Conservation (phyloP, 2,113 vertebrate species). For the Cacatua alba region DNA sequence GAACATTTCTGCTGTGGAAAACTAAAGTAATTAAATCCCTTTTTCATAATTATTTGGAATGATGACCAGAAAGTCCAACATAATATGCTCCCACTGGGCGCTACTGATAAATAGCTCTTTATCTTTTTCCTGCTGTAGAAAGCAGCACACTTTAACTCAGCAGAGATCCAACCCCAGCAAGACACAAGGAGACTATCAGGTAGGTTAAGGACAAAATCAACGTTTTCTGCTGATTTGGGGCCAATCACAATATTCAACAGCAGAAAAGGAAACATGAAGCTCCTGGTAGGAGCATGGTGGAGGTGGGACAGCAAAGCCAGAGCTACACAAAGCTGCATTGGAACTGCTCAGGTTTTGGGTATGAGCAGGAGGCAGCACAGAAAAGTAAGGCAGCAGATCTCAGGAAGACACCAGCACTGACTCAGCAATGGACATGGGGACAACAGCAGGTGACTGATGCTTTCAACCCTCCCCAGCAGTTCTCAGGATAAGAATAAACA, state of each 20-base stretch:
- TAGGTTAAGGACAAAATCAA: background rate
- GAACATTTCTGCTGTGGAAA: background rate
- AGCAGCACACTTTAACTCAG: background rate
- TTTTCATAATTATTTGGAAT: background rate
- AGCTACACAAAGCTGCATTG: background rate
- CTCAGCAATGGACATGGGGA: background rate
- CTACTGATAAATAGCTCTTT: background rate
- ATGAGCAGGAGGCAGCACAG: fast-evolving
- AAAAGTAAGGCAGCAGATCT: background rate
- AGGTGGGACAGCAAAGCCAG: background rate
- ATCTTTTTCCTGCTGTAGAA: background rate
- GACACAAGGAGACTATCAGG: background rate
- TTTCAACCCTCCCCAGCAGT: background rate
- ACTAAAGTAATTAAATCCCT: background rate
- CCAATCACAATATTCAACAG: background rate
- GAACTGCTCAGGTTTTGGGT: background rate
- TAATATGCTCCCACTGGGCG: background rate
- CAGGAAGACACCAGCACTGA: no score
- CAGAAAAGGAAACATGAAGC: background rate
- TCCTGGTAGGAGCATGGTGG: background rate
- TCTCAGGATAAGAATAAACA: background rate
- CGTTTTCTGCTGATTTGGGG: background rate
- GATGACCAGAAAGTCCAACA: background rate
- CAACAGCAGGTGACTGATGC: background rate
- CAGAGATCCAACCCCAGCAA: background rate